phyloP scores from a whole-genome alignment of 2,888 invertebrate genomes.

The Cantharis lateralis region DNA sequence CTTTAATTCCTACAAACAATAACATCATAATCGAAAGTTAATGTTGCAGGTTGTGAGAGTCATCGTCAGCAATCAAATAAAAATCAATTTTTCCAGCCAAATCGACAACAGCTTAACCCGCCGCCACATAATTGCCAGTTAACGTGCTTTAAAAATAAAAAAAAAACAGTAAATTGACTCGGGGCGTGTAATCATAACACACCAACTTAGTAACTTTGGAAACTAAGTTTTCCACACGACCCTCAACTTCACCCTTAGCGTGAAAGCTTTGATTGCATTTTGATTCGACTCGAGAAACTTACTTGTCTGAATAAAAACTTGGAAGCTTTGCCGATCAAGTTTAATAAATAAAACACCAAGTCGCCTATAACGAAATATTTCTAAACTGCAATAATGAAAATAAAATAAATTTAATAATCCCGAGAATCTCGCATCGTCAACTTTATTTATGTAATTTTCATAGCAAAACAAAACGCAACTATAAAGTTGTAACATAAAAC shows the following conservation, averaged over 20 bases:
- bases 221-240: neutral
- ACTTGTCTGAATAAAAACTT: neutral
- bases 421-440: neutral
- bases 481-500: neutral
- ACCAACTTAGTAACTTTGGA: neutral
- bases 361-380: neutral
- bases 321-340: neutral
- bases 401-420: neutral
- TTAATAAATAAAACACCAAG: neutral
- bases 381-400: neutral
- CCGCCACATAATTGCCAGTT: neutral
- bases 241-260: neutral
- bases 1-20: neutral
- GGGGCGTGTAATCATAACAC: neutral
- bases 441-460: neutral
- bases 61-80: neutral
- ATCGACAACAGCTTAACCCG: neutral
- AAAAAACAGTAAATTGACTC: neutral
- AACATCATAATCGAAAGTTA: neutral
- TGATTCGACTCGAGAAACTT: neutral
- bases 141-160: neutral
- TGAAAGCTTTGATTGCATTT: neutral
- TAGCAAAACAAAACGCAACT: neutral
- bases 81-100: neutral
- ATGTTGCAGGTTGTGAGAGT: neutral